Evolutionary conservation across 2,888 invertebrate species (phyloP).

Genomic region (Anaspis maculata): DNA sequence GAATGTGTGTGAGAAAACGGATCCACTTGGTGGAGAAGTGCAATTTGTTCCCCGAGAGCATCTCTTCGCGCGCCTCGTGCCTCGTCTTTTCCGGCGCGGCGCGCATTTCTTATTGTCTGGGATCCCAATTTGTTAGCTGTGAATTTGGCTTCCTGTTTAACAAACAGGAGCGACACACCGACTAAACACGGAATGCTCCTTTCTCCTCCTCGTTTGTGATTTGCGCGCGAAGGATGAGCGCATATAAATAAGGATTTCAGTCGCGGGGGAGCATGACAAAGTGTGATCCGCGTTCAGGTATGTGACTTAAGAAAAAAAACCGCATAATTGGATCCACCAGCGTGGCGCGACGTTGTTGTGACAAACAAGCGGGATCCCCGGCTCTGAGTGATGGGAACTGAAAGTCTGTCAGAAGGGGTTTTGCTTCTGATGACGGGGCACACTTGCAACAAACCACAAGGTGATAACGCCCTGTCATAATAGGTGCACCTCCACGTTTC

Average conservation of each 20-base stretch:
- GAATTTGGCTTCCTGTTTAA: slow-evolving; percentile 20
- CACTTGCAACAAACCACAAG: too few relatives aligned
- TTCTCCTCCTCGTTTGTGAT: slow-evolving; percentile 20
- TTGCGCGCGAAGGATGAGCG: slow-evolving; percentile 24
- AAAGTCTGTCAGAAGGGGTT: too few relatives aligned
- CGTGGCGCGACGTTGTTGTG: too few relatives aligned
- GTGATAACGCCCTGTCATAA: too few relatives aligned
- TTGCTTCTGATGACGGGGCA: too few relatives aligned
- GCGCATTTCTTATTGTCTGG: slow-evolving; percentile 18
- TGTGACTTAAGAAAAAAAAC: slow-evolving; percentile 16
- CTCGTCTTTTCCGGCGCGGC: slow-evolving; percentile 1
- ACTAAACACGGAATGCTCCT: slow-evolving; percentile 22
- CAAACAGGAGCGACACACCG: slow-evolving; percentile 19
- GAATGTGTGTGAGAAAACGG: too few relatives aligned
- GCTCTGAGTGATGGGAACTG: too few relatives aligned
- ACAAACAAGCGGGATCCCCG: too few relatives aligned
- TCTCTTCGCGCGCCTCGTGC: too few relatives aligned
- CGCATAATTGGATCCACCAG: slow-evolving; percentile 12
- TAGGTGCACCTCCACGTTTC: too few relatives aligned
- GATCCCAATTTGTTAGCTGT: slow-evolving; percentile 19
- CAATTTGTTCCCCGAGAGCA: slow-evolving; percentile 12
- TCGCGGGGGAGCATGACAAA: slow-evolving; percentile 25
- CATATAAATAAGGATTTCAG: slow-evolving; percentile 32
- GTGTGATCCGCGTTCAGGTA: slow-evolving; percentile 26
- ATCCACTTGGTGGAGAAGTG: too few relatives aligned